Base-by-base conservation (phyloP, 1,140 invertebrate species). In the Drosophila mayri region DNA sequence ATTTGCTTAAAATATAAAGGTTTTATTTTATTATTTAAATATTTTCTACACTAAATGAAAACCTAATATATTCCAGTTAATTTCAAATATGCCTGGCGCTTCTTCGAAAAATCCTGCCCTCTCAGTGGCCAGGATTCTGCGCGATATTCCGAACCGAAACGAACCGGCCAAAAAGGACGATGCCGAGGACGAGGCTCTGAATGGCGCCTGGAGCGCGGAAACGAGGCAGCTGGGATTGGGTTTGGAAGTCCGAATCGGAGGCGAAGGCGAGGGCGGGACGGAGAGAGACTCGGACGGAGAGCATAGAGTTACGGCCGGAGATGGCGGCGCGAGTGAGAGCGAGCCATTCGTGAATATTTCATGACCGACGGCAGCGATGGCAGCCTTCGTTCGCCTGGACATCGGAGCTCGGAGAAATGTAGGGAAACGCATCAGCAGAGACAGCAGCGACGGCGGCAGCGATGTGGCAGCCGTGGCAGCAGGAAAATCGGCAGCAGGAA, bases 301-400 rank as follows among this genome's bases (percentile, higher is more conserved):
- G 76, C 61, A 61, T 28, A 16, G 43, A 59, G 35, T 18, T 20
- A 44, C 63, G 44, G 37, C 14, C 14, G 37, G 83, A 71, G 71
- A 76, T 22, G 62, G 72, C 54, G 49, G 84, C 58, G 81, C 79
- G 88, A 91, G 76, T 75, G 88, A 88, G 88, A 81, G 81, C 88
- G 81, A 79, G 64, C 67, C 90, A 91, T 91, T 91, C 88, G 88
- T 91, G 78, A 91, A 91, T 91, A 87, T 88, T 91, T 91, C 47
- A 91, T 91, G 73, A 91, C 84, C 86, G 81, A 90, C 60, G 52
- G 52, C 64, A 38, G 65, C 66, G 66, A 72, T 79, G 74, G 77
- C 61, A 83, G 76, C 60, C 71, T 76, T 81, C 66, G 70, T 76
- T 38, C 14, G 50, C 32, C 50, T 37, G 52, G 52, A 54, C 52